Conservation (phyloP, 53 echinoderm and acorn worm genomes). For the Glandiceps talaboti region DNA sequence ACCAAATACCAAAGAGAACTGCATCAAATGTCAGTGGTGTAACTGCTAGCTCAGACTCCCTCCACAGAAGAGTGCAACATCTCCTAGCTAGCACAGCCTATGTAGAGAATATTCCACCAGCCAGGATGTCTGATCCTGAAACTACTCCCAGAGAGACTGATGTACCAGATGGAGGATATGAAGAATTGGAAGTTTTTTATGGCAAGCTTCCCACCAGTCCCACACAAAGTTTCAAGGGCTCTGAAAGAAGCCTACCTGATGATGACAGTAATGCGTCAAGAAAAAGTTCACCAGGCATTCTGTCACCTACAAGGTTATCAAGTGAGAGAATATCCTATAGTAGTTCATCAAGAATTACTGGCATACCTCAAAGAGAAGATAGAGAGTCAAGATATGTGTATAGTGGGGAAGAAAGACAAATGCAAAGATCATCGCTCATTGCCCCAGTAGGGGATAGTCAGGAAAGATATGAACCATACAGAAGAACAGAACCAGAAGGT, state of each 20-base stretch:
- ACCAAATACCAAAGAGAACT: not conserved
- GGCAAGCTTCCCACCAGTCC: not conserved
- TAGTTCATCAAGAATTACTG: not conserved
- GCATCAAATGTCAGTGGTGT: not conserved
- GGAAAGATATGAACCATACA: not conserved
- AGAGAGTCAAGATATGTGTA: not conserved
- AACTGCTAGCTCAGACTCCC: slow-evolving; percentile 29
- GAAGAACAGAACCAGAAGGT: not conserved
- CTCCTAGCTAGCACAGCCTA: slow-evolving; percentile 55
- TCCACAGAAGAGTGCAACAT: slow-evolving; percentile 74
- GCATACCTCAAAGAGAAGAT: not conserved
- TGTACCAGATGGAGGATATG: not conserved
- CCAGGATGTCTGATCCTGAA: not conserved
- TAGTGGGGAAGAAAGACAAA: not conserved
- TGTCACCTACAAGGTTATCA: not conserved
- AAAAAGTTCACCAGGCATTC: not conserved
- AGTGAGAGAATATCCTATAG: not conserved
- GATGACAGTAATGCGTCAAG: not conserved
- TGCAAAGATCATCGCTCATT: not conserved
- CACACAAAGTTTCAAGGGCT: not conserved
- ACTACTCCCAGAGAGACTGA: not conserved
- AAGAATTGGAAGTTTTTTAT: not conserved
- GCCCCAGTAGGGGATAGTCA: not conserved
- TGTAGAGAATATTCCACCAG: slow-evolving; percentile 18
- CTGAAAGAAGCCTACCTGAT: not conserved